Conservation (phyloP, 2,888 invertebrate genomes). For the Cephus spinipes region DNA sequence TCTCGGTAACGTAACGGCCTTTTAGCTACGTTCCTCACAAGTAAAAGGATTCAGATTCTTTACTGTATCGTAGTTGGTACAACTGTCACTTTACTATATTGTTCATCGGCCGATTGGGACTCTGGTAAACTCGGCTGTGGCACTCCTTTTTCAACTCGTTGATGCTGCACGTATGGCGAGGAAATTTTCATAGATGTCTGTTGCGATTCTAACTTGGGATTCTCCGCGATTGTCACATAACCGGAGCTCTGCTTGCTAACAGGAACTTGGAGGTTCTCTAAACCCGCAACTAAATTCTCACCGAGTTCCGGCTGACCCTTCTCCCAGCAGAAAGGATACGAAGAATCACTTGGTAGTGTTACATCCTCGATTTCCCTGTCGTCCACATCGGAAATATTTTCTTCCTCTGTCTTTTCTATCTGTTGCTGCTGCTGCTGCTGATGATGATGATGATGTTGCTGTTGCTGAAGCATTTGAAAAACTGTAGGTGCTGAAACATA, state of each 20-base stretch:
- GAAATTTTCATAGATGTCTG: slow-evolving; percentile 26
- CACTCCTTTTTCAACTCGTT: slow-evolving; percentile 44
- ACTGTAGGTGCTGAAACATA: slow-evolving; percentile 45
- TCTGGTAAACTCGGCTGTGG: slow-evolving; percentile 21
- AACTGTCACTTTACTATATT: slow-evolving; percentile 60
- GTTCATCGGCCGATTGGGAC: slow-evolving; percentile 45
- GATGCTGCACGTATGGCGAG: slow-evolving; percentile 44
- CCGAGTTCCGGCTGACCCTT: slow-evolving; percentile 28
- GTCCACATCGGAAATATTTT: slow-evolving; percentile 13
- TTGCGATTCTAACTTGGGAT: slow-evolving; percentile 31
- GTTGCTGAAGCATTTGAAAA: slow-evolving; percentile 45
- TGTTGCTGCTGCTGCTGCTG: slow-evolving; percentile 25
- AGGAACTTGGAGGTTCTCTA: slow-evolving; percentile 7
- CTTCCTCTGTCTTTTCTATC: slow-evolving; percentile 7
- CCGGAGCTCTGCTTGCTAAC: slow-evolving; percentile 35
- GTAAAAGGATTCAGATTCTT: slow-evolving; percentile 17
- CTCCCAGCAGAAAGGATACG: slow-evolving; percentile 38
- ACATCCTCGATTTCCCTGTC: slow-evolving; percentile 32
- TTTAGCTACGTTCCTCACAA: too few relatives aligned
- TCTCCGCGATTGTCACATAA: slow-evolving; percentile 48
- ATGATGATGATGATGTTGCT: slow-evolving; percentile 36
- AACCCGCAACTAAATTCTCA: slow-evolving; percentile 6
- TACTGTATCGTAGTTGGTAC: slow-evolving; percentile 54
- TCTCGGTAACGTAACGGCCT: too few relatives aligned
- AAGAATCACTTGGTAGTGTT: slow-evolving; percentile 20